phyloP scores from a whole-genome alignment of 2,888 invertebrate species.

The Liodrosophila aerea region DNA sequence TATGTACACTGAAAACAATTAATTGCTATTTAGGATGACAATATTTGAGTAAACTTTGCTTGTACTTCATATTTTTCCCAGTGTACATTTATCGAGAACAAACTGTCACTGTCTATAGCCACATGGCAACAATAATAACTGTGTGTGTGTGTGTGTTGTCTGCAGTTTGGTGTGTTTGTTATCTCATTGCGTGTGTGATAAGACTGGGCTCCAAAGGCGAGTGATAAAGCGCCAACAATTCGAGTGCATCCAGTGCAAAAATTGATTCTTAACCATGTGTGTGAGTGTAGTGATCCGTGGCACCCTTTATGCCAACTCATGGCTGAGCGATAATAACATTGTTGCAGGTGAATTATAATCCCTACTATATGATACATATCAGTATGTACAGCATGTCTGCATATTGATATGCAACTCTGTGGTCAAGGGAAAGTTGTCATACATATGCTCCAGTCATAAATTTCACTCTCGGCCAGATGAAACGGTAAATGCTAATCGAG shows the following conservation, averaged over 20 bases:
- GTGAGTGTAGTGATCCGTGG: no score
- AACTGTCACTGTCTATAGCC: slow-evolving; percentile 4
- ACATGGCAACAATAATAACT: slow-evolving; percentile 39
- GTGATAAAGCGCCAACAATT: slow-evolving; percentile 33
- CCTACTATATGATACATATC: no score
- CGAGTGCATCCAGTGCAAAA: slow-evolving; percentile 35
- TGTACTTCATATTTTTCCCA: slow-evolving; percentile 12
- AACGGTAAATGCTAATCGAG: slow-evolving; percentile 18
- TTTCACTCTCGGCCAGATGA: slow-evolving; percentile 23
- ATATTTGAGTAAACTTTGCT: no score
- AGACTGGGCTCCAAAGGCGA: slow-evolving; percentile 1
- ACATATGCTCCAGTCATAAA: slow-evolving; percentile 5
- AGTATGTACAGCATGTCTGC: no score
- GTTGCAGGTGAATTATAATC: no score
- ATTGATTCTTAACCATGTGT: no score
- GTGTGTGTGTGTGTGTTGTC: background rate
- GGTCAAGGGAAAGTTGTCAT: slow-evolving; percentile 24
- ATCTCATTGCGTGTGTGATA: slow-evolving; percentile 37
- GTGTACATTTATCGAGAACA: no score
- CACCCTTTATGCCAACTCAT: slow-evolving; percentile 8
- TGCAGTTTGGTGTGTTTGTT: slow-evolving; percentile 19
- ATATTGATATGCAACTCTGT: no score
- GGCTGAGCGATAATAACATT: background rate
- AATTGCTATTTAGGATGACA: no score
- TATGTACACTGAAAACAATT: slow-evolving; percentile 4